Conservation (phyloP, 92 coral and sea anemone genomes). For the Palythoa caribaeorum region DNA sequence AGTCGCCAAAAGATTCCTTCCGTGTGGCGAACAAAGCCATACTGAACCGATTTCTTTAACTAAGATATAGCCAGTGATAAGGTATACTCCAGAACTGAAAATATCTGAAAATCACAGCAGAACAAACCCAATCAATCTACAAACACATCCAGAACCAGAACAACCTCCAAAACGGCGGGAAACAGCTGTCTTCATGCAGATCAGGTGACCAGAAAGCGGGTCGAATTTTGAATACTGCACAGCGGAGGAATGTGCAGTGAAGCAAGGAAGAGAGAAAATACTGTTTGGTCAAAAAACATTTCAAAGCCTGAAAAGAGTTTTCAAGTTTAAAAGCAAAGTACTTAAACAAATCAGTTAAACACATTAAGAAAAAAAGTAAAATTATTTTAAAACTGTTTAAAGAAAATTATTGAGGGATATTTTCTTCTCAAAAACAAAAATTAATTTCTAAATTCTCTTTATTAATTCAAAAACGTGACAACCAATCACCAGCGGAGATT, state of each 20-base stretch:
- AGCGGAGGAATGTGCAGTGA: conserved; percentile 2
- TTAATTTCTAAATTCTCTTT: neutral
- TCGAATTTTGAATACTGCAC: neutral
- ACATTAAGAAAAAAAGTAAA: neutral
- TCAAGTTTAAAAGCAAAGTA: neutral
- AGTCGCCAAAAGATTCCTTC: conserved; percentile 39
- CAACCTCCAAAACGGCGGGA: conserved; percentile 88
- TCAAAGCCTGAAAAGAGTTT: neutral
- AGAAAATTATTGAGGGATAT: neutral
- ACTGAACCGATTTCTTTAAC: neutral
- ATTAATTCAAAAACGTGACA: neutral
- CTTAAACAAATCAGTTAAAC: neutral
- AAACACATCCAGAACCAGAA: neutral
- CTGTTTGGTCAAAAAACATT: neutral
- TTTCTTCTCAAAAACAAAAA: neutral
- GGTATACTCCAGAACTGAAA: too few species aligned
- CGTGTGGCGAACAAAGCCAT: conserved; percentile 38
- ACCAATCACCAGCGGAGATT: conserved; percentile 23
- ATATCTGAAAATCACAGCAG: neutral
- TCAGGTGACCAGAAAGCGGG: neutral
- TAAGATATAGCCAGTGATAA: neutral
- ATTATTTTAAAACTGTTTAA: neutral
- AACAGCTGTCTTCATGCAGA: conserved; percentile 83
- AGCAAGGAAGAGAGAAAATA: neutral
- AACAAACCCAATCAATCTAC: neutral